A percentile compares a stretch with the other conserved stretches of the same genome.
phyloP scores from a whole-genome alignment of 30 jellyfish, hydroid and myxozoan species.

The Calvadosia cruxmelitensis region DNA sequence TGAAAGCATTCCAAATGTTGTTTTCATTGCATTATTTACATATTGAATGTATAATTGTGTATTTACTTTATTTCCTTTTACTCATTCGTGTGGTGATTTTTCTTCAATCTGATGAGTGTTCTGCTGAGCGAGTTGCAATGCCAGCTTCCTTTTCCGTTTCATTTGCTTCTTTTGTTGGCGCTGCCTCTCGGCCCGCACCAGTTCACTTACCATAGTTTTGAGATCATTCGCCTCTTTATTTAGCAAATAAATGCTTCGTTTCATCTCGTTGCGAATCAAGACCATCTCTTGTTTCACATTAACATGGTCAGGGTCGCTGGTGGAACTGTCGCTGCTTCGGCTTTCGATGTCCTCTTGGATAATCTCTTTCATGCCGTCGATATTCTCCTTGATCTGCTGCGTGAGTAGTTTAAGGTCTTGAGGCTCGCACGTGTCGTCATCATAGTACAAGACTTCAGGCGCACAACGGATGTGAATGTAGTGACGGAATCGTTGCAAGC shows the following conservation, averaged over 20 bases:
- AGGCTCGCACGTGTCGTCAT: constrained; percentile 64
- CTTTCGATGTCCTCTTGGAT: constrained; percentile 27
- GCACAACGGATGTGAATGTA: constrained; percentile 44
- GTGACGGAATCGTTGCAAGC: constrained; percentile 22
- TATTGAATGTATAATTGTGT: too few species aligned
- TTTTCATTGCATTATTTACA: too few species aligned
- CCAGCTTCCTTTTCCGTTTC: background rate
- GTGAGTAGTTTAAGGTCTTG: constrained; percentile 59
- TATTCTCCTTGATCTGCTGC: constrained; percentile 46
- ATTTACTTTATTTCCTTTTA: too few species aligned
- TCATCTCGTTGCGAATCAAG: background rate
- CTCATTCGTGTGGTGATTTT: too few species aligned
- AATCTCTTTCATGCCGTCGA: constrained; percentile 30
- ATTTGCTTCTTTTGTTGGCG: background rate
- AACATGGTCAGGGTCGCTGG: background rate
- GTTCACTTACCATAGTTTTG: background rate
- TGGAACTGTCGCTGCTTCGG: background rate
- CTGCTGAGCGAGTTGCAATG: background rate
- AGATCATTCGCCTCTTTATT: background rate
- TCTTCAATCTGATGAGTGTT: too few species aligned
- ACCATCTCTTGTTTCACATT: background rate
- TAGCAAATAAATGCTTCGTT: background rate
- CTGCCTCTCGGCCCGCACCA: background rate
- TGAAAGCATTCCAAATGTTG: too few species aligned
- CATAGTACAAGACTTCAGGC: constrained; percentile 74